Conservation (phyloP, 2,888 invertebrate species). For the Eristalinus aeneus region DNA sequence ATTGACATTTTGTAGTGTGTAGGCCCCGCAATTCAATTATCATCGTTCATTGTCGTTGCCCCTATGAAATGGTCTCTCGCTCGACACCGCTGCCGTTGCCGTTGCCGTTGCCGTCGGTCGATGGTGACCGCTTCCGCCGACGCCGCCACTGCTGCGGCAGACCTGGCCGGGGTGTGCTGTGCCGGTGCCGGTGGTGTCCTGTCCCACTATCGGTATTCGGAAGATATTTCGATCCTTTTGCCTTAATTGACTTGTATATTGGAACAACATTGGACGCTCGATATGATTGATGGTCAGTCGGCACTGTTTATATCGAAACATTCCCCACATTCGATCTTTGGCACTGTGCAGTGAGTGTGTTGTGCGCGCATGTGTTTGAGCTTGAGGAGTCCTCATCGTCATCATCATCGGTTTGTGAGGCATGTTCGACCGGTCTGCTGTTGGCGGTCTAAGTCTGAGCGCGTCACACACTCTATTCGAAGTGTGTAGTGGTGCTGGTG, state of each 20-base stretch:
- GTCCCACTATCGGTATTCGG: conserved; percentile 67
- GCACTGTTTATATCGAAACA: conserved; percentile 69
- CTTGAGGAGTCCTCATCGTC: background rate
- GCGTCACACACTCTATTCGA: background rate
- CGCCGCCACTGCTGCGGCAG: too few relatives aligned
- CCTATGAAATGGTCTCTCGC: conserved; percentile 18
- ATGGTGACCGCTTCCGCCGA: background rate
- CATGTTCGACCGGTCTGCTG: background rate
- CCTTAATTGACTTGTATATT: conserved; percentile 71
- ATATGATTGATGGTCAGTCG: conserved; percentile 71
- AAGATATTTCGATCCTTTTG: conserved; percentile 70
- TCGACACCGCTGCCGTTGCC: too few relatives aligned
- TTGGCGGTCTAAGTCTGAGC: background rate
- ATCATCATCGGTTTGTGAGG: background rate
- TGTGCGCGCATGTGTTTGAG: background rate
- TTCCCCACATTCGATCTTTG: conserved; percentile 68
- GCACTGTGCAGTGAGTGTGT: background rate
- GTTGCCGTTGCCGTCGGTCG: background rate
- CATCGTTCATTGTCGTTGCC: conserved; percentile 70
- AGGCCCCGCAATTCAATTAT: conserved; percentile 71
- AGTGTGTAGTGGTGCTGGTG: conserved; percentile 19
- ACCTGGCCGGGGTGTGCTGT: background rate
- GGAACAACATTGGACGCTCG: conserved; percentile 71
- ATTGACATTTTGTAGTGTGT: conserved; percentile 70
- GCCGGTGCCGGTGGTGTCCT: conserved; percentile 62